These are phyloP conservation scores for Spilarctia lutea DNA, from an alignment of 2,888 invertebrate genomes.

Conservation along the genomic window DNA sequence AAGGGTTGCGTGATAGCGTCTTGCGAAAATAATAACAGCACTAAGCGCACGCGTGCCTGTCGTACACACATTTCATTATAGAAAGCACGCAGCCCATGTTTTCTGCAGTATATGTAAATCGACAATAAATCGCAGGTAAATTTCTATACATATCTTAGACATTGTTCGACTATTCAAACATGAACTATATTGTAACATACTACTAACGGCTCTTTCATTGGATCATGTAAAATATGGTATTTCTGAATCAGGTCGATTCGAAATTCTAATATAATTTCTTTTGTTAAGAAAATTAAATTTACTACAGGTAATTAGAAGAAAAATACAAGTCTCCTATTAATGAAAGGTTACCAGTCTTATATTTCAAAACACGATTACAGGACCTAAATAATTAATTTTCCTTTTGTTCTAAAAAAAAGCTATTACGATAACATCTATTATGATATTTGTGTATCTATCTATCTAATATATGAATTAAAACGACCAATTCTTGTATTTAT, in stretches of 20 bases:
- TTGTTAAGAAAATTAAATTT: not conserved
- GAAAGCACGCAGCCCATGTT: conserved; percentile 24
- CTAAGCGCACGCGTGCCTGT: conserved; percentile 14
- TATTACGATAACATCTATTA: no score
- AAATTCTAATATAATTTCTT: not conserved
- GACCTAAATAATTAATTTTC: not conserved
- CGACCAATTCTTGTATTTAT: no score
- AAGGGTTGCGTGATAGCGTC: conserved; percentile 15
- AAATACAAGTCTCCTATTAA: not conserved
- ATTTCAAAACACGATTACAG: no score
- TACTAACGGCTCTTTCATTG: not conserved
- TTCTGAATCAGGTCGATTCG: not conserved
- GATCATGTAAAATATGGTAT: not conserved
- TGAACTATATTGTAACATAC: not conserved
- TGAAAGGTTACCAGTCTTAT: not conserved
- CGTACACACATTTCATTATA: conserved; percentile 24
- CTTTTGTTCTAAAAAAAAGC: no score
- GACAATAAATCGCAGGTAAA: conserved; percentile 13
- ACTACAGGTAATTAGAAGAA: not conserved
- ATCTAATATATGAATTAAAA: no score
- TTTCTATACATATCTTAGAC: conserved; percentile 7
- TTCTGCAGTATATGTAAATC: conserved; percentile 17
- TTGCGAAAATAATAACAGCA: conserved; percentile 16
- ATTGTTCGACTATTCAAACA: not conserved
- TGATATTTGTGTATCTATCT: no score